Conservation (phyloP, 2,888 invertebrate species). For the Chironomus riparius region DNA sequence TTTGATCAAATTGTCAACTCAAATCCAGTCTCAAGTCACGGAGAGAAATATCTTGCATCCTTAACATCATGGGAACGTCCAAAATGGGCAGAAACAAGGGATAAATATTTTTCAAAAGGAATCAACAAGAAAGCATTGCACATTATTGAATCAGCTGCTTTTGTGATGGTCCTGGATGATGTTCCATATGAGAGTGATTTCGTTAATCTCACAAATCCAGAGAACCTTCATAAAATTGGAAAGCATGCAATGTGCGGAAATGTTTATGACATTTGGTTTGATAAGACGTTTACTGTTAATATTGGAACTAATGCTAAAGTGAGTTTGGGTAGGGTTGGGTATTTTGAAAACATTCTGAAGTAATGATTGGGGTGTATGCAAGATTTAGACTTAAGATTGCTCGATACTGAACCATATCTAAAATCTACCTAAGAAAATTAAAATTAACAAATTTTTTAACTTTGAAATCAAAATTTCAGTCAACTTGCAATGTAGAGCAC, state of each 20-base stretch:
- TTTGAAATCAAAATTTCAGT: slow-evolving; percentile 46
- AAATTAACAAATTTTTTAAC: background rate
- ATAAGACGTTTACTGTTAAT: slow-evolving; percentile 95
- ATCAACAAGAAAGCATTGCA: slow-evolving; percentile 76
- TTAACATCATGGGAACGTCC: slow-evolving; percentile 77
- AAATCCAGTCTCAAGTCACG: slow-evolving; percentile 55
- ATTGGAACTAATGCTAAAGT: slow-evolving; percentile 86
- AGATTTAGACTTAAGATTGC: too few relatives aligned
- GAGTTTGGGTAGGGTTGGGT: slow-evolving; percentile 35
- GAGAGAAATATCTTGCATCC: slow-evolving; percentile 74
- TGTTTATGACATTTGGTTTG: slow-evolving; percentile 96
- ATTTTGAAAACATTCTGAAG: too few relatives aligned
- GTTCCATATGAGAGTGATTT: slow-evolving; percentile 66
- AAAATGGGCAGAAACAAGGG: slow-evolving; percentile 72
- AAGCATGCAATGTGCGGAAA: slow-evolving; percentile 84
- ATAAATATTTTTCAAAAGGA: slow-evolving; percentile 68
- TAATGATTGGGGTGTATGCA: too few relatives aligned
- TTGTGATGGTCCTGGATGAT: slow-evolving; percentile 59
- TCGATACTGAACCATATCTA: too few relatives aligned
- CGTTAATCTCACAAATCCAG: slow-evolving; percentile 29
- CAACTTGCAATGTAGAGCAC: slow-evolving; percentile 97
- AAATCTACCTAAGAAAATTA: too few relatives aligned
- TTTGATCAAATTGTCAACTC: slow-evolving; percentile 72
- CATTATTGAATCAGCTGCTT: slow-evolving; percentile 81
- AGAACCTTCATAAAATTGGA: slow-evolving; percentile 50